Percentiles rank a stretch among this genome's conserved stretches.
phyloP scores from a whole-genome alignment of 2,888 invertebrate species.

The Stenurella melanura region DNA sequence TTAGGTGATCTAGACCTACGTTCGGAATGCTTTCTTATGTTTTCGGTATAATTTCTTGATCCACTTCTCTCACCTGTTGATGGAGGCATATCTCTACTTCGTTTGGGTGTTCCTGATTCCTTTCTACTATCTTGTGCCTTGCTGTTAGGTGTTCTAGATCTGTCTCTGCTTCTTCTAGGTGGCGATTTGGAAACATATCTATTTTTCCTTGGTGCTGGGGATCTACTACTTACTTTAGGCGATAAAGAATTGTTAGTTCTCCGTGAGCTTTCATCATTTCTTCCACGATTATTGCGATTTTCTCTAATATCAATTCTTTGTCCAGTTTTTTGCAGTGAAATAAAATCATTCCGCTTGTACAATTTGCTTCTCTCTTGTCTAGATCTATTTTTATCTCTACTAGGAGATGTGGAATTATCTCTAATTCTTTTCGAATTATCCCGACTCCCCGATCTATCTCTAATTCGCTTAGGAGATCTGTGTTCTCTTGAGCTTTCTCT shows the following conservation, averaged over 20 bases:
- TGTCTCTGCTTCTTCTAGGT: constrained; percentile 7
- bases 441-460: constrained; percentile 28
- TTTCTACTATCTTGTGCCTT: constrained; percentile 27
- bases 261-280: background rate
- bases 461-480: constrained; percentile 13
- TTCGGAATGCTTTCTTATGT: background rate
- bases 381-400: background rate
- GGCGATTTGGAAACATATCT: constrained; percentile 11
- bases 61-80: constrained; percentile 1
- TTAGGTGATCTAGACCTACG: constrained; percentile 4
- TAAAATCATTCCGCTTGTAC: background rate
- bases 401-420: background rate
- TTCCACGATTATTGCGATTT: background rate
- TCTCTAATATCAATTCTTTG: constrained; percentile 9
- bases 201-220: constrained; percentile 20
- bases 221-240: constrained; percentile 29
- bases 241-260: constrained; percentile 30
- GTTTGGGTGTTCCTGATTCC: background rate
- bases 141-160: constrained; percentile 30
- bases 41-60: background rate
- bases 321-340: constrained; percentile 12
- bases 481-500: constrained; percentile 37
- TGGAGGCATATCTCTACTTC: constrained; percentile 4
- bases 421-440: background rate
- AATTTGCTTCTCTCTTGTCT: constrained; percentile 6